Conservation (phyloP, 2,888 invertebrate species). For the Drosophila setosimentum region DNA sequence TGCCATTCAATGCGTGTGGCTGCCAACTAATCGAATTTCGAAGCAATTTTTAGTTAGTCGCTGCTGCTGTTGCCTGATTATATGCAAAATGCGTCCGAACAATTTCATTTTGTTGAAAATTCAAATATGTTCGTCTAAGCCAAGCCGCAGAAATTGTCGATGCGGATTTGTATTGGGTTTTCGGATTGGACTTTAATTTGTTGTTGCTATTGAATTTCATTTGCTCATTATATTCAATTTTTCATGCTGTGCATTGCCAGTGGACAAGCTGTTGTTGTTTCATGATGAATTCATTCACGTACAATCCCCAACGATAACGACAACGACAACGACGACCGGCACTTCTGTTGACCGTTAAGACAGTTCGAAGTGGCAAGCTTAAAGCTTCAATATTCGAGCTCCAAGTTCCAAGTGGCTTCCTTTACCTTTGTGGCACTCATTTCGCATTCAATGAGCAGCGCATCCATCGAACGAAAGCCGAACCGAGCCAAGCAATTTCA, state of each 20-base stretch:
- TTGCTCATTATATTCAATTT: slow-evolving; percentile 76
- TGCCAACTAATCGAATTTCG: slow-evolving; percentile 74
- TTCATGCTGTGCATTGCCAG: slow-evolving; percentile 57
- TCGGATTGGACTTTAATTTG: slow-evolving; percentile 45
- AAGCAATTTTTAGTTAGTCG: slow-evolving; percentile 61
- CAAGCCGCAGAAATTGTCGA: slow-evolving; percentile 58
- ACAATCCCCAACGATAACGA: slow-evolving; percentile 52
- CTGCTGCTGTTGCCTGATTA: slow-evolving; percentile 50
- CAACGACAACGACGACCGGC: slow-evolving; percentile 41
- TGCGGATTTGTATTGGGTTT: slow-evolving; percentile 46
- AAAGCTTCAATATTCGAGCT: slow-evolving; percentile 18
- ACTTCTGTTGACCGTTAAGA: slow-evolving; percentile 73
- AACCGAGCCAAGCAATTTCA: slow-evolving; percentile 69
- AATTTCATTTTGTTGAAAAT: slow-evolving; percentile 73
- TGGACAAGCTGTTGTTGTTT: slow-evolving; percentile 28
- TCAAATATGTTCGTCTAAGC: slow-evolving; percentile 50
- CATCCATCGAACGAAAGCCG: slow-evolving; percentile 79
- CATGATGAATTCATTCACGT: slow-evolving; percentile 76
- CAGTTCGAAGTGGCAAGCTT: slow-evolving; percentile 51
- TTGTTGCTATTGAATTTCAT: slow-evolving; percentile 67
- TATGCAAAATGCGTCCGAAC: slow-evolving; percentile 71
- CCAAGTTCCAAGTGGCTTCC: slow-evolving; percentile 57
- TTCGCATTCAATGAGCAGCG: slow-evolving; percentile 75
- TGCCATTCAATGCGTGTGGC: slow-evolving; percentile 21
- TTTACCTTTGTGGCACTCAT: slow-evolving; percentile 61